Conservation (phyloP, 2,797 vertebrate genomes). For the Taeniopygia guttata region DNA sequence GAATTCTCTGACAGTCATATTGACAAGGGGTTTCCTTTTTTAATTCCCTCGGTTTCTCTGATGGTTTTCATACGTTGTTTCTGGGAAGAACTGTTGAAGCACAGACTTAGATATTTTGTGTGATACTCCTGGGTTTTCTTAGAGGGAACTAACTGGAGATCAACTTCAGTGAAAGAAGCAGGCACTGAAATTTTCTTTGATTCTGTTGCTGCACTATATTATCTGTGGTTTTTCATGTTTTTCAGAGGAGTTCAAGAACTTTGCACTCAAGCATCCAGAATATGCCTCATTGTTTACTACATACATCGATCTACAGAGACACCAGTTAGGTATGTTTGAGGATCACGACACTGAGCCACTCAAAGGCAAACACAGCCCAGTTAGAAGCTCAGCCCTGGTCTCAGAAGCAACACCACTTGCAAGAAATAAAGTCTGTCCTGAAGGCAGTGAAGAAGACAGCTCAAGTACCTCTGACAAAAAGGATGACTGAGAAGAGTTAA, state of each 20-base stretch:
- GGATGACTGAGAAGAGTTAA: constrained; percentile 80
- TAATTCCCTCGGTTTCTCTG: not conserved
- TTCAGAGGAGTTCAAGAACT: constrained; percentile 89
- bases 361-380: constrained; percentile 24
- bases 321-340: constrained; percentile 80
- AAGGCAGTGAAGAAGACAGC: constrained; percentile 71
- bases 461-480: constrained; percentile 88
- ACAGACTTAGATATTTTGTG: not conserved
- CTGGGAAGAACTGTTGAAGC: not conserved
- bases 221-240: not conserved
- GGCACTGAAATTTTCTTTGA: not conserved
- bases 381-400: constrained; percentile 8
- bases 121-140: not conserved
- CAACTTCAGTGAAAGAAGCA: not conserved
- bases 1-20: not conserved
- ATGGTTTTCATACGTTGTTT: not conserved
- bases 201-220: not conserved
- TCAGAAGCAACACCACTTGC: constrained; percentile 19
- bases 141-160: not conserved
- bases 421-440: constrained; percentile 56
- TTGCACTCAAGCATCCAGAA: constrained; percentile 87
- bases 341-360: not conserved
- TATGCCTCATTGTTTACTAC: constrained; percentile 96
- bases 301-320: constrained; percentile 92
- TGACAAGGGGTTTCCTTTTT: not conserved